Evolutionary conservation across 2,888 invertebrate genomes (phyloP).

Genomic region (Eupithecia subumbrata): DNA sequence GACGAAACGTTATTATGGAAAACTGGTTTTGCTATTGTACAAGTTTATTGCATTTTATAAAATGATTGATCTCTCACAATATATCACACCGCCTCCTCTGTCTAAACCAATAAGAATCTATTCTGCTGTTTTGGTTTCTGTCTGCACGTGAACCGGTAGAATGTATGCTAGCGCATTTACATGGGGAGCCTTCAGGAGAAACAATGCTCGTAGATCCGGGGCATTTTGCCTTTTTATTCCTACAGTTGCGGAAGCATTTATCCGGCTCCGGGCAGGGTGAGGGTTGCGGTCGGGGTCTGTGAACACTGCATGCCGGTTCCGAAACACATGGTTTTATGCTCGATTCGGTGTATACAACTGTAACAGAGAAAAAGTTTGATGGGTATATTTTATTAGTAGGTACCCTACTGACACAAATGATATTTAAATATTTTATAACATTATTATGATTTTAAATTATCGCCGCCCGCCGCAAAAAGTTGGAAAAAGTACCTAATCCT

Average conservation of each 20-base stretch:
- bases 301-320: conserved; percentile 68
- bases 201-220: conserved; percentile 68
- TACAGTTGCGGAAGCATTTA: conserved; percentile 67
- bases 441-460: too few species aligned
- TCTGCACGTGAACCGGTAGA: conserved; percentile 59
- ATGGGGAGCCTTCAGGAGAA: conserved; percentile 57
- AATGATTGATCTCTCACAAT: neutral
- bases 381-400: neutral
- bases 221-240: conserved; percentile 63
- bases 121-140: conserved; percentile 35
- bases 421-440: too few species aligned
- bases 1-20: neutral
- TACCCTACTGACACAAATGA: too few species aligned
- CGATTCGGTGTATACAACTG: conserved; percentile 62
- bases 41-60: neutral
- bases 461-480: too few species aligned
- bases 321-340: conserved; percentile 71
- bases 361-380: conserved; percentile 42
- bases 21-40: conserved; percentile 5
- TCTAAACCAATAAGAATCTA: conserved; percentile 50
- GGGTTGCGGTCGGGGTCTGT: conserved; percentile 69
- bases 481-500: too few species aligned
- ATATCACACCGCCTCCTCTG: neutral
- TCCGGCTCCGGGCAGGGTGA: conserved; percentile 71
- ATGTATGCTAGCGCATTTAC: conserved; percentile 64